phyloP scores from a whole-genome alignment of 2,113 vertebrate genomes.

The Urocolius indicus region DNA sequence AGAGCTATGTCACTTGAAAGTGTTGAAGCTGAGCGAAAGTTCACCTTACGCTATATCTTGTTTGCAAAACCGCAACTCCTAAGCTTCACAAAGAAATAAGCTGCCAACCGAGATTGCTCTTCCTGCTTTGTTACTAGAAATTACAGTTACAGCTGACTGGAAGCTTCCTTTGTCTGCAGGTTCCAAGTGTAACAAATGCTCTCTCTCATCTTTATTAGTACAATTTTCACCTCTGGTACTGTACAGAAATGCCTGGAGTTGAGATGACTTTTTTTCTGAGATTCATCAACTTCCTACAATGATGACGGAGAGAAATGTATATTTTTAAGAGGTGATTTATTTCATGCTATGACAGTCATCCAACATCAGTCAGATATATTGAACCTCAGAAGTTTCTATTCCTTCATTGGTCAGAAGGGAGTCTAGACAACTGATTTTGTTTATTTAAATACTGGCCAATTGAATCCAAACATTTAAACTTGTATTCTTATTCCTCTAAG shows the following conservation, averaged over 20 bases:
- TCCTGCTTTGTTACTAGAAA: neutral
- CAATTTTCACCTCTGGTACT: neutral
- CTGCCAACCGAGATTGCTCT: neutral
- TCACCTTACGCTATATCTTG: neutral
- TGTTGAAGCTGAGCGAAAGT: neutral
- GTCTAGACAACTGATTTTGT: neutral
- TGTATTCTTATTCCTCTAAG: neutral
- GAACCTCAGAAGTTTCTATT: neutral
- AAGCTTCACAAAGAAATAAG: neutral
- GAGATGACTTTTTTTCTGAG: neutral
- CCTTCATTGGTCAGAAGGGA: neutral
- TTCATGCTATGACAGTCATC: neutral
- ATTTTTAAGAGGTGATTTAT: neutral
- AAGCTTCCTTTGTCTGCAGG: neutral
- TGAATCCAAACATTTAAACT: neutral
- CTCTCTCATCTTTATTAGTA: neutral
- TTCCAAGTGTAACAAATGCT: rapidly evolving
- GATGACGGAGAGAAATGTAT: neutral
- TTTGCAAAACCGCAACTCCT: neutral
- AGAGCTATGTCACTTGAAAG: neutral
- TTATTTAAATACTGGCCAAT: neutral
- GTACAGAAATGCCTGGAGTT: neutral
- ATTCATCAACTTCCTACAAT: neutral
- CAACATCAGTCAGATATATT: neutral
- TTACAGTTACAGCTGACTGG: neutral